A percentile compares a stretch with the other conserved stretches of the same genome.
These are phyloP conservation scores for Neopipo cinnamomea DNA, from an alignment of 2,113 vertebrate genomes.

Conservation along the genomic window DNA sequence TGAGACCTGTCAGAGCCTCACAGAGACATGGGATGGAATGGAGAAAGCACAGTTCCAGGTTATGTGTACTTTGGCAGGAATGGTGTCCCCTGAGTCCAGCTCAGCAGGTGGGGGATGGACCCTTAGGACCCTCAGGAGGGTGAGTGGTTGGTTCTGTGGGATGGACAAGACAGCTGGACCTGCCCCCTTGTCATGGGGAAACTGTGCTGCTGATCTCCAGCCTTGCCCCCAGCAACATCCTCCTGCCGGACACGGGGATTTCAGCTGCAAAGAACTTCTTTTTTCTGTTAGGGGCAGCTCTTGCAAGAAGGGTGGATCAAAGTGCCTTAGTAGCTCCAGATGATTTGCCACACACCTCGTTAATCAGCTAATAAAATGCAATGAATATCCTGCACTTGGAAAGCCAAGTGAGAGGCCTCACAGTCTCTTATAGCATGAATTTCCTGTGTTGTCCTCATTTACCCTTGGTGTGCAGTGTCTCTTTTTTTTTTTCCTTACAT, in stretches of 20 bases:
- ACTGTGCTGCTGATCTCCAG: fast-evolving
- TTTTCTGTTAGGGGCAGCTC: fast-evolving
- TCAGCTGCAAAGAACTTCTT: not conserved
- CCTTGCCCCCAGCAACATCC: not conserved
- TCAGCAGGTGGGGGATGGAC: fast-evolving
- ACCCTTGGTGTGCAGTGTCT: not conserved
- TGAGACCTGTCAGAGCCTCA: not conserved
- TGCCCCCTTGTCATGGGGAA: fast-evolving
- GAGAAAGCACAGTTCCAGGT: too few species aligned
- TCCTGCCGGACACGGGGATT: fast-evolving
- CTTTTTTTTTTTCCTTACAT: not conserved
- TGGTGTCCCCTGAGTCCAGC: fast-evolving
- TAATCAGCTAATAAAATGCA: conserved; percentile 51
- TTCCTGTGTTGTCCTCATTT: conserved; percentile 19
- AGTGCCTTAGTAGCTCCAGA: not conserved
- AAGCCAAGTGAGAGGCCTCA: conserved; percentile 30
- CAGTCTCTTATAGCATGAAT: not conserved
- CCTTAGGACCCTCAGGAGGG: not conserved
- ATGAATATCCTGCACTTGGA: not conserved
- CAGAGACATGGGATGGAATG: not conserved
- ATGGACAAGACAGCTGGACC: not conserved
- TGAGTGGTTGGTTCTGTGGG: fast-evolving
- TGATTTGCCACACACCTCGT: conserved; percentile 46
- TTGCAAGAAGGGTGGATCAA: conserved; percentile 7
- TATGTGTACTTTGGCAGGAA: not conserved